Conservation (phyloP, 2,888 invertebrate species). For the Meteorus colon region DNA sequence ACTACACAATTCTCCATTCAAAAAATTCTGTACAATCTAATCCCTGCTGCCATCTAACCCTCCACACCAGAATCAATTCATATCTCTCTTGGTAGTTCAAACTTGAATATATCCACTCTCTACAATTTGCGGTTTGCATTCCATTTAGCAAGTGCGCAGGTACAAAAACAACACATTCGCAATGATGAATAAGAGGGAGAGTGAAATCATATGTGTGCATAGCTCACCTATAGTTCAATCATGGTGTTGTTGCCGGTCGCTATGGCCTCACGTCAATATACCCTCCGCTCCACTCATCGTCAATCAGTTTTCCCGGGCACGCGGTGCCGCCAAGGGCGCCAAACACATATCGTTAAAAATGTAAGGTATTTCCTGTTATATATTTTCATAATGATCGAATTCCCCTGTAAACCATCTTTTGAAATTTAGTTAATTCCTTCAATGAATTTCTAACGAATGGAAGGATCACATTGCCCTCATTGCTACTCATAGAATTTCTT, state of each 20-base stretch:
- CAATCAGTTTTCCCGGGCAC: conserved; percentile 52
- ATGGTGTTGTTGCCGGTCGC: conserved; percentile 64
- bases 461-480: too few relatives aligned
- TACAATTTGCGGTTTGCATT: not conserved
- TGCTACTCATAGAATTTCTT: too few relatives aligned
- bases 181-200: conserved; percentile 31
- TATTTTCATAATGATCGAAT: too few relatives aligned
- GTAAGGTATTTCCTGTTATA: conserved; percentile 49
- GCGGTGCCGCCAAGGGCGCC: conserved; percentile 46
- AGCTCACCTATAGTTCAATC: conserved; percentile 52
- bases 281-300: conserved; percentile 49
- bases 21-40: not conserved
- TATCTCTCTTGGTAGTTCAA: not conserved
- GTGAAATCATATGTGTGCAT: conserved; percentile 36
- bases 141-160: conserved; percentile 47
- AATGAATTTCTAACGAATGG: too few relatives aligned
- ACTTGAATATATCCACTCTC: not conserved
- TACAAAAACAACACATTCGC: conserved; percentile 36
- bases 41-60: conserved; percentile 3
- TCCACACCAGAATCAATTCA: not conserved
- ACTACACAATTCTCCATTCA: too few relatives aligned
- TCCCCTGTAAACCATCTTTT: too few relatives aligned
- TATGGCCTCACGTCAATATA: conserved; percentile 60
- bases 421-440: too few relatives aligned
- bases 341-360: conserved; percentile 53